Evolutionary conservation across 2,888 invertebrate species (phyloP), one percentile per base, ranked within the genome.

Genomic region (Pyrochroa serraticornis): DNA sequence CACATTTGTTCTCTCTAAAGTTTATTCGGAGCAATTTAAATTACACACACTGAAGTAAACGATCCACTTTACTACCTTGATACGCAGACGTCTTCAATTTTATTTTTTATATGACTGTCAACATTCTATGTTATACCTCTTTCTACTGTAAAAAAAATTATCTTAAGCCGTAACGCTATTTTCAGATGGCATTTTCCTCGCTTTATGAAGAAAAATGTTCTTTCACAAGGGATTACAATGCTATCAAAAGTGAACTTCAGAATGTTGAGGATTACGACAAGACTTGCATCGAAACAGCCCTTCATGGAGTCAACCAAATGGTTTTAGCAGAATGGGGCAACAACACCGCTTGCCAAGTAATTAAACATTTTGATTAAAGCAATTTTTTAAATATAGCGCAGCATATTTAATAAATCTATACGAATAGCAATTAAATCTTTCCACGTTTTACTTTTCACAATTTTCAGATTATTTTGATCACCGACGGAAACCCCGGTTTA

Each of bases 311-410:
- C 1, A 91, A 89, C 71, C 88, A 88, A 70, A 82, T 93, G 46
- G 86, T 96, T 33, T 82, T 91, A 33, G 88, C 88, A 49, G 93
- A 95, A 76, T 97, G 97, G 97, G 95, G 95, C 3, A 89, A 88
- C 59, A 89, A 91, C 64, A 92, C 91, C 44, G 88, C 91, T 6
- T 91, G 92, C 68, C 95, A 97, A 81, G 87, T 89, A 72, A 68
- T 55, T 65, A n/a, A n/a, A n/a, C n/a, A n/a, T n/a, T n/a, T n/a
- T n/a, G n/a, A n/a, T n/a, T n/a, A n/a, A n/a, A n/a, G n/a, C n/a
- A n/a, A n/a, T n/a, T n/a, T n/a, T n/a, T n/a, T n/a, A n/a, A n/a
- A n/a, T n/a, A n/a, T n/a, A n/a, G n/a, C n/a, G n/a, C n/a, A n/a
- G n/a, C n/a, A n/a, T n/a, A n/a, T n/a, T n/a, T n/a, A n/a, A n/a